Evolutionary conservation across 2,113 vertebrate species (phyloP).

Genomic region (Otolemur garnettii): DNA sequence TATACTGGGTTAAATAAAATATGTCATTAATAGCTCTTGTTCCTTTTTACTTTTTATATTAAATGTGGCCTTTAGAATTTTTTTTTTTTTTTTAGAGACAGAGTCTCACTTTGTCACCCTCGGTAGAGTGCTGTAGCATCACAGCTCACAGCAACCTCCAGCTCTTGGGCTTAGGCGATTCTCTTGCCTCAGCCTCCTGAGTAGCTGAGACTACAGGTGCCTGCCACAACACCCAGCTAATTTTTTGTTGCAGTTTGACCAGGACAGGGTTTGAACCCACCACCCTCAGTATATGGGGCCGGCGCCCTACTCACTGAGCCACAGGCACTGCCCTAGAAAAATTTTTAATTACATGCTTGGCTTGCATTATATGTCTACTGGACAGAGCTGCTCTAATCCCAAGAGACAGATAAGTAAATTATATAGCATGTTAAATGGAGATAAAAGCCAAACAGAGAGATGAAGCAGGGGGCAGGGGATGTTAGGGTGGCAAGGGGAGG

Average conservation of each 20-base stretch:
- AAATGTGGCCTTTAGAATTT: background rate
- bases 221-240: too few species aligned
- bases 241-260: too few species aligned
- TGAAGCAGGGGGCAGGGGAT: background rate
- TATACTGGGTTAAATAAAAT: background rate
- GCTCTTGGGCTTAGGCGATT: too few species aligned
- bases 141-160: too few species aligned
- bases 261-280: too few species aligned
- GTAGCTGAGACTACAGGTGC: too few species aligned
- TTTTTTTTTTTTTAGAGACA: too few species aligned
- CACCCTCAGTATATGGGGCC: too few species aligned
- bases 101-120: too few species aligned
- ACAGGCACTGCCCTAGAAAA: background rate
- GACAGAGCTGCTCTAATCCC: background rate
- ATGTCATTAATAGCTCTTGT: background rate
- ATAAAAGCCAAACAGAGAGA: background rate
- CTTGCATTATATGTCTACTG: background rate
- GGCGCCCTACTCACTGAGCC: too few species aligned
- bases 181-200: too few species aligned
- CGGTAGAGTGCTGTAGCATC: too few species aligned
- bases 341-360: conserved; percentile 11
- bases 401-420: conserved; percentile 71
- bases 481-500: background rate
- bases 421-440: background rate
- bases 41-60: background rate